Conservation (phyloP, 2,797 vertebrate species). For the Typhlichthys eigenmanni region DNA sequence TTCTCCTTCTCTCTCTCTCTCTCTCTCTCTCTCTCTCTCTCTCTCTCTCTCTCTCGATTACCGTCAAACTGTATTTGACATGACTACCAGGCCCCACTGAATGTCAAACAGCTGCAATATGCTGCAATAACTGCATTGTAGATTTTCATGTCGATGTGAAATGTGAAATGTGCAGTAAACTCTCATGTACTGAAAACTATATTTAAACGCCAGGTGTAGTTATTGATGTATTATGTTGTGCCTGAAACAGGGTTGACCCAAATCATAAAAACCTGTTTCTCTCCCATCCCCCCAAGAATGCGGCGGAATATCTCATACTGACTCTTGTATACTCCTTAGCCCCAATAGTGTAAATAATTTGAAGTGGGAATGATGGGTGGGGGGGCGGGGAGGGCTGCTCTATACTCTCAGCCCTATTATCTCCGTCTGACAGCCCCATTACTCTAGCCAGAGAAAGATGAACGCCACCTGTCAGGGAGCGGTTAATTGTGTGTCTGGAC, state of each 20-base stretch:
- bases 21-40: slow-evolving; percentile 10
- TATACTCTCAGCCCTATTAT: slow-evolving; percentile 89
- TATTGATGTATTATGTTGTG: no score
- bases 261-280: neutral
- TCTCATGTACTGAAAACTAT: no score
- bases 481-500: slow-evolving; percentile 98
- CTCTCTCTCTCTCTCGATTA: slow-evolving; percentile 18
- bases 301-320: neutral
- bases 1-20: neutral
- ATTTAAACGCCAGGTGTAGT: no score
- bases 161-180: no score
- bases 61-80: no score
- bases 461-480: slow-evolving; percentile 94
- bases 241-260: no score
- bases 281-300: neutral
- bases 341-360: slow-evolving; percentile 53
- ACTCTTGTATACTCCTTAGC: slow-evolving; percentile 42
- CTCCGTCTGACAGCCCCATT: slow-evolving; percentile 96
- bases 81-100: no score
- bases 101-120: no score
- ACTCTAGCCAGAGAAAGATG: slow-evolving; percentile 95
- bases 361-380: slow-evolving; percentile 17
- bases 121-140: no score
- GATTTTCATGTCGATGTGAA: no score
- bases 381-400: slow-evolving; percentile 33